Evolutionary conservation across 2,888 invertebrate genomes (phyloP).

Genomic region (Ferrisia virgata): DNA sequence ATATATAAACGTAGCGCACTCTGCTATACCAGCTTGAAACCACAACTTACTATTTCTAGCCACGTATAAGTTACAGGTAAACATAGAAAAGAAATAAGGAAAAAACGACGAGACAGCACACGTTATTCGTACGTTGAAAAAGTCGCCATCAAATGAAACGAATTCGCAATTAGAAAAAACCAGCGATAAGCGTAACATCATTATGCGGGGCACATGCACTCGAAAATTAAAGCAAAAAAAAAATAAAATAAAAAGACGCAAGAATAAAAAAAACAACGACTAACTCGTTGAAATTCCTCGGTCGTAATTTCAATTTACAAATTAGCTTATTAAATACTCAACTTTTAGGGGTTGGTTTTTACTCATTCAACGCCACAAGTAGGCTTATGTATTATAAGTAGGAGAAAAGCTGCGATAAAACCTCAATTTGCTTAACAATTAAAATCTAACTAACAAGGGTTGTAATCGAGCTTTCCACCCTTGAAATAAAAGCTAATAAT

Average conservation of each 20-base stretch:
- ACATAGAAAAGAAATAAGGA: not conserved
- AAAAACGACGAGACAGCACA: not conserved
- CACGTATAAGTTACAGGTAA: not conserved
- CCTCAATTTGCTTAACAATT: slow-evolving; percentile 43
- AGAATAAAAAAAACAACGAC: not conserved
- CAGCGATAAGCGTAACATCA: too few relatives aligned
- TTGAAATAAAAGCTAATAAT: slow-evolving; percentile 40
- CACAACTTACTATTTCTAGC: not conserved
- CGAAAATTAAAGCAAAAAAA: not conserved
- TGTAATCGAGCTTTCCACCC: slow-evolving; percentile 35
- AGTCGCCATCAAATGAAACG: too few relatives aligned
- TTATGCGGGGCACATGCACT: too few relatives aligned
- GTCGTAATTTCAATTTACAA: slow-evolving; percentile 39
- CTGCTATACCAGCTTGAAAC: not conserved
- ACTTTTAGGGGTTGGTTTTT: not conserved
- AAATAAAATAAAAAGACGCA: not conserved
- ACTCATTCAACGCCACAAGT: not conserved
- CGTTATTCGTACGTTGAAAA: too few relatives aligned
- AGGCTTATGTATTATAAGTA: slow-evolving; percentile 22
- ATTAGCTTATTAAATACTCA: slow-evolving; percentile 44
- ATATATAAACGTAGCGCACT: not conserved
- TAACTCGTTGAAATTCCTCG: slow-evolving; percentile 3
- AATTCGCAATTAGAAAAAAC: too few relatives aligned
- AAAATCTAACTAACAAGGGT: slow-evolving; percentile 43
- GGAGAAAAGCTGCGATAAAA: slow-evolving; percentile 40